Conservation (phyloP, 2,888 invertebrate genomes). For the Hylaea fasciaria region DNA sequence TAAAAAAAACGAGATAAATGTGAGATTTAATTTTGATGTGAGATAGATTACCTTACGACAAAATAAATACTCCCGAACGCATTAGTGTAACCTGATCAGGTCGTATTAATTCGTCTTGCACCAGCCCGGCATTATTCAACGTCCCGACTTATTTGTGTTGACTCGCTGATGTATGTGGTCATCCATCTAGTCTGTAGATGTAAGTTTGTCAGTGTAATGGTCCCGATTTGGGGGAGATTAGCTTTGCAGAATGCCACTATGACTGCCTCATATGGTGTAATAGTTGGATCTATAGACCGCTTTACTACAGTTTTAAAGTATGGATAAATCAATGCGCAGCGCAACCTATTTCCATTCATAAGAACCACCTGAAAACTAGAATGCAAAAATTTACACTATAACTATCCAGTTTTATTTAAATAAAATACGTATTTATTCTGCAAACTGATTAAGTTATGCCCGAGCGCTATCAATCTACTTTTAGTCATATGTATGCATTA, state of each 20-base stretch:
- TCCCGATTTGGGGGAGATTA: conserved; percentile 9
- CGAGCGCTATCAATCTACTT: too few relatives aligned
- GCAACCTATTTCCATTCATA: too few relatives aligned
- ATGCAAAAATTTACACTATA: too few relatives aligned
- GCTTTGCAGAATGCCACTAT: neutral
- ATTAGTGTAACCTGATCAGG: conserved; percentile 57
- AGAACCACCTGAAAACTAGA: too few relatives aligned
- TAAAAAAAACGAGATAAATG: neutral
- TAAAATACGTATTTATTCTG: too few relatives aligned
- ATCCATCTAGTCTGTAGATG: conserved; percentile 21
- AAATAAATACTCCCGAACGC: conserved; percentile 56
- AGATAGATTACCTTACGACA: conserved; percentile 31
- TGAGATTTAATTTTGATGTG: neutral
- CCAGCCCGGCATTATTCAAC: conserved; percentile 38
- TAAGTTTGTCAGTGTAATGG: conserved; percentile 8
- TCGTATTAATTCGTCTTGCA: conserved; percentile 54
- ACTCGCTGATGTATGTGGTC: conserved; percentile 26
- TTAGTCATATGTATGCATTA: too few relatives aligned
- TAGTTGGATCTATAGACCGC: too few relatives aligned
- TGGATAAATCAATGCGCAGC: too few relatives aligned
- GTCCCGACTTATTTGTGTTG: conserved; percentile 36
- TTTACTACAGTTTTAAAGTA: too few relatives aligned
- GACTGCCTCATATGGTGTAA: neutral
- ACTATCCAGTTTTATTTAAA: too few relatives aligned
- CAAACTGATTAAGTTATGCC: too few relatives aligned